Conservation (phyloP, 2,888 invertebrate genomes). For the Eurytoma adleriae region DNA sequence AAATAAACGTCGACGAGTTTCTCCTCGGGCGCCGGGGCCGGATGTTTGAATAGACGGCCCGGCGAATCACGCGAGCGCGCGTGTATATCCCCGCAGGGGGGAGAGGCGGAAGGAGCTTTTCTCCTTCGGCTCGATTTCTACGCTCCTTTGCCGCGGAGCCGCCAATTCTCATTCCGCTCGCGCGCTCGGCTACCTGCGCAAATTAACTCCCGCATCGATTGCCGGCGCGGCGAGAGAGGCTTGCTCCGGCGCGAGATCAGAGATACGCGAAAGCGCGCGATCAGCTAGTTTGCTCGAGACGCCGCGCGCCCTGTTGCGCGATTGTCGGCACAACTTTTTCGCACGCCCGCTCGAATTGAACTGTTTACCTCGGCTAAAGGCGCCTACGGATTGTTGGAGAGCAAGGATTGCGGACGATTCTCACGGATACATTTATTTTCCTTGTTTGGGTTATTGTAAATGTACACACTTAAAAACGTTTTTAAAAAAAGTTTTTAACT, state of each 20-base stretch:
- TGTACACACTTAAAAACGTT: no score
- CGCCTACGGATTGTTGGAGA: neutral
- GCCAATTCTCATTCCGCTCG: no score
- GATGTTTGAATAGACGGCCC: slow-evolving; percentile 2
- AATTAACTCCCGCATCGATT: slow-evolving; percentile 7
- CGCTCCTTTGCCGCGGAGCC: neutral
- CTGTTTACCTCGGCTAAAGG: slow-evolving; percentile 5
- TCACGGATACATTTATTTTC: neutral
- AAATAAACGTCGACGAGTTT: no score
- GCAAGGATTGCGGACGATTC: neutral
- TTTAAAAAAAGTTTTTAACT: no score
- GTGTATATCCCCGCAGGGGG: no score
- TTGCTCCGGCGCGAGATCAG: slow-evolving; percentile 1
- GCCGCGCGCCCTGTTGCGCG: neutral
- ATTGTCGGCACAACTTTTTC: neutral
- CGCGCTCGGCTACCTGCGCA: slow-evolving; percentile 1
- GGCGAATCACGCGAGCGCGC: neutral
- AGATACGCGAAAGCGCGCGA: neutral
- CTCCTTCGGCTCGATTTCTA: neutral
- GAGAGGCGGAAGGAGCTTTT: neutral
- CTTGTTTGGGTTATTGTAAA: no score
- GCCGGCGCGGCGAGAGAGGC: neutral
- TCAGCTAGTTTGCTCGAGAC: neutral
- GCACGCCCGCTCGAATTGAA: neutral
- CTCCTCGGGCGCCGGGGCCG: neutral